Evolutionary conservation across 1,140 invertebrate species (phyloP).

Genomic region (Drosophila nikananu): DNA sequence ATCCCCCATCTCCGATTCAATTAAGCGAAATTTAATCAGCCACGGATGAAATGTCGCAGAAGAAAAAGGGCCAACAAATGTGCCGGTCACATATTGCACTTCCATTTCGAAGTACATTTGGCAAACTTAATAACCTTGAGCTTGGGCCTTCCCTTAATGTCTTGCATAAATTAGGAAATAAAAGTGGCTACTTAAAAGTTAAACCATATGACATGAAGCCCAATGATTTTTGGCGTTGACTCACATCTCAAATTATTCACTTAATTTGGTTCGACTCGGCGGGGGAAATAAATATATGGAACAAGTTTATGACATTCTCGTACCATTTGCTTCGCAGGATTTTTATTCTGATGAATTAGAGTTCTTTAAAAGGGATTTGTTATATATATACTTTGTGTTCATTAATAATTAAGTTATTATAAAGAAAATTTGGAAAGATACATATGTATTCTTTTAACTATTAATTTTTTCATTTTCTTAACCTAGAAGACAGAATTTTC

Average conservation of each 20-base stretch:
- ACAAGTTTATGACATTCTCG: conserved; percentile 21
- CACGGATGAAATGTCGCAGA: conserved; percentile 32
- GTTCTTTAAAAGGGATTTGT: neutral
- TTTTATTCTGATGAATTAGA: conserved; percentile 1
- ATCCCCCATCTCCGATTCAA: conserved; percentile 13
- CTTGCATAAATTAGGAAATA: conserved; percentile 50
- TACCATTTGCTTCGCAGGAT: neutral
- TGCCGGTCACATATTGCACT: conserved; percentile 56
- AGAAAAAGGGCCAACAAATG: conserved; percentile 31
- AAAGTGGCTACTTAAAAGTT: conserved; percentile 36
- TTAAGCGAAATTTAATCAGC: conserved; percentile 68
- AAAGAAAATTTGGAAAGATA: too few relatives aligned
- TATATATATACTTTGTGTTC: neutral
- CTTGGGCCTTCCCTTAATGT: conserved; percentile 29
- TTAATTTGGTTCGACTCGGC: conserved; percentile 3
- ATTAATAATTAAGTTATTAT: too few relatives aligned
- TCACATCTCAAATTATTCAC: conserved; percentile 26
- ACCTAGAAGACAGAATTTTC: neutral
- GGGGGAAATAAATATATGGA: conserved; percentile 5
- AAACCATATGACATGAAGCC: conserved; percentile 14
- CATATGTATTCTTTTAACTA: neutral
- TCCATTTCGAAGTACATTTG: conserved; percentile 41
- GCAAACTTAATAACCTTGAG: conserved; percentile 34
- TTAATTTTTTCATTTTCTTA: neutral
- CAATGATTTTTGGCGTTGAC: conserved; percentile 9